Percentiles rank a stretch among this genome's conserved stretches.
phyloP scores from a whole-genome alignment of 2,888 invertebrate genomes.

The Mesorhabditis spiculigera region DNA sequence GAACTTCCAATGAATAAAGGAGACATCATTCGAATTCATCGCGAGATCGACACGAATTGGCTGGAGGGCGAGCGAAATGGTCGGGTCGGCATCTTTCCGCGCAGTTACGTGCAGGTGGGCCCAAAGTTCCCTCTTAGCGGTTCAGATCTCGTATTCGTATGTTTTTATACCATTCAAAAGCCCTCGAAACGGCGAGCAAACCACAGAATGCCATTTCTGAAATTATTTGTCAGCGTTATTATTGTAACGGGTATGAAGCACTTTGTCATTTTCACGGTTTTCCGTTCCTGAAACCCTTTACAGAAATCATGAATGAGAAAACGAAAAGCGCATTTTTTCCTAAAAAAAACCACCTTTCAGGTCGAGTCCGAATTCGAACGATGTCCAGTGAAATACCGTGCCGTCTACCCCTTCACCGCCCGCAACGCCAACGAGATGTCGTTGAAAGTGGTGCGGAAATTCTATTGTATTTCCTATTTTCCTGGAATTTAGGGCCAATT shows the following conservation, averaged over 20 bases:
- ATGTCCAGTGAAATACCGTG: conserved; percentile 30
- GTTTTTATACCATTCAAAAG: no score
- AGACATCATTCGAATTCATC: conserved; percentile 44
- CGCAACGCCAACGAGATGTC: conserved; percentile 44
- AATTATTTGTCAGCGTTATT: no score
- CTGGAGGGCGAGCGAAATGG: conserved; percentile 54
- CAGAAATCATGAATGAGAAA: no score
- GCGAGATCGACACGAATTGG: conserved; percentile 52
- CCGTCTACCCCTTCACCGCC: conserved; percentile 48
- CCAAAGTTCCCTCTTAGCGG: not conserved
- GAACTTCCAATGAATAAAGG: conserved; percentile 48
- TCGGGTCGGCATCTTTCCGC: conserved; percentile 48
- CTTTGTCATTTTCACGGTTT: no score
- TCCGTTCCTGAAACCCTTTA: no score
- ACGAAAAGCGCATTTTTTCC: no score
- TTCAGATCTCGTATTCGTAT: not conserved
- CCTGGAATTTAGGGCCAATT: conserved; percentile 37
- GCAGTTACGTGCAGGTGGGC: conserved; percentile 46
- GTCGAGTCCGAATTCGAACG: conserved; percentile 9
- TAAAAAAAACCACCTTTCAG: not conserved
- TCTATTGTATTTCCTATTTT: conserved; percentile 7
- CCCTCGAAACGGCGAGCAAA: no score
- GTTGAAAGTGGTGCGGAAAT: conserved; percentile 32
- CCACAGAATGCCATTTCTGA: no score
- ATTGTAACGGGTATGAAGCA: no score